Evolutionary conservation across 1,140 invertebrate species (phyloP).

Genomic region (Battus philenor): DNA sequence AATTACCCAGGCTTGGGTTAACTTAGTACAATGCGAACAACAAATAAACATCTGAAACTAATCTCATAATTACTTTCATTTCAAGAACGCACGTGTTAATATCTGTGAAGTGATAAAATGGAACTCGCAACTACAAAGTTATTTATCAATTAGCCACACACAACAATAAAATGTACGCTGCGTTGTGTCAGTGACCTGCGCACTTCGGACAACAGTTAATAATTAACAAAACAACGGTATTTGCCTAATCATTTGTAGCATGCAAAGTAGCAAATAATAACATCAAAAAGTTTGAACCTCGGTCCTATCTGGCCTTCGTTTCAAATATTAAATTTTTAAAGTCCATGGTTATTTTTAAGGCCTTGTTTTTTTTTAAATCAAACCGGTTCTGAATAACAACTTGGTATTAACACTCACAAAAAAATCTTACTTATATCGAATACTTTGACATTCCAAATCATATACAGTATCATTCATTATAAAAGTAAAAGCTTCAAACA

Average conservation of each 20-base stretch:
- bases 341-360: too few species aligned
- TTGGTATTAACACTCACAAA: too few species aligned
- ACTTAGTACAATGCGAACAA: conserved; percentile 19
- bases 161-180: conserved; percentile 40
- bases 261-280: conserved; percentile 18
- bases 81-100: conserved; percentile 27
- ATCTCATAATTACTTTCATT: conserved; percentile 11
- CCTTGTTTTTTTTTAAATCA: too few species aligned
- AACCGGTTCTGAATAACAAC: too few species aligned
- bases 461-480: too few species aligned
- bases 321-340: too few species aligned
- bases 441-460: too few species aligned
- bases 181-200: conserved; percentile 37
- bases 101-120: conserved; percentile 27
- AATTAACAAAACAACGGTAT: conserved; percentile 51
- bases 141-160: conserved; percentile 46
- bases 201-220: conserved; percentile 47
- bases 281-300: conserved; percentile 6
- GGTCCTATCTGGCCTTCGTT: not conserved
- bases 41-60: conserved; percentile 14
- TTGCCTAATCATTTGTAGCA: conserved; percentile 21
- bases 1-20: too few species aligned
- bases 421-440: too few species aligned
- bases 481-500: too few species aligned
- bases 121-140: conserved; percentile 18